A percentile compares a stretch with the other conserved stretches of the same genome.
Evolutionary conservation across 2,888 invertebrate species (phyloP).

Genomic region (Dilophus febrilis): DNA sequence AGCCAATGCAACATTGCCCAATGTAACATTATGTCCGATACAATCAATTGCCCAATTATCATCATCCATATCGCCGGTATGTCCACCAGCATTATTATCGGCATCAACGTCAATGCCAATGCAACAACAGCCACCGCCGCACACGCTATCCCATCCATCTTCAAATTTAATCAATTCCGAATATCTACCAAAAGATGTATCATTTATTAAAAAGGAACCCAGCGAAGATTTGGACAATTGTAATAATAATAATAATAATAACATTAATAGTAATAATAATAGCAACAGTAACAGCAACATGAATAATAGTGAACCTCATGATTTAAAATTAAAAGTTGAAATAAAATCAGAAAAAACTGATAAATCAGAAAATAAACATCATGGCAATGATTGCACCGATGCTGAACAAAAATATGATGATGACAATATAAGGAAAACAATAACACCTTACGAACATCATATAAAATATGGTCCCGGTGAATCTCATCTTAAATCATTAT

Average conservation of each 20-base stretch:
- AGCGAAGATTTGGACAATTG: conserved; percentile 31
- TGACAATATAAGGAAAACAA: conserved; percentile 19
- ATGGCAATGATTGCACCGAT: neutral
- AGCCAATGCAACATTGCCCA: too few species aligned
- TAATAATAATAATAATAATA: too few species aligned
- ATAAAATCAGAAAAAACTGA: conserved; percentile 30
- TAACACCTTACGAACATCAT: conserved; percentile 16
- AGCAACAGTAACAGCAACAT: too few species aligned
- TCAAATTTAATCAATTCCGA: conserved; percentile 20
- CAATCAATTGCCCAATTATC: too few species aligned
- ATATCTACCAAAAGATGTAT: conserved; percentile 43
- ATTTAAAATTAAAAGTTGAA: conserved; percentile 56
- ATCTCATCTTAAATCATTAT: conserved; percentile 16
- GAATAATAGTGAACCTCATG: conserved; percentile 36
- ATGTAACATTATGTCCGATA: too few species aligned
- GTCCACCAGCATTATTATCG: too few species aligned
- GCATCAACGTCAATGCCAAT: conserved; percentile 10
- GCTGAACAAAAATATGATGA: neutral
- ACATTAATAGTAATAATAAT: conserved; percentile 22
- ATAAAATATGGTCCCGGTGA: conserved; percentile 12
- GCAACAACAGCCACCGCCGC: conserved; percentile 30
- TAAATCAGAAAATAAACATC: too few species aligned
- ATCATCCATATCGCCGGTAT: too few species aligned
- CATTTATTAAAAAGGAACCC: conserved; percentile 36
- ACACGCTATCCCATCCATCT: conserved; percentile 26